Conservation (phyloP, 2,888 invertebrate genomes). For the Labia minor region DNA sequence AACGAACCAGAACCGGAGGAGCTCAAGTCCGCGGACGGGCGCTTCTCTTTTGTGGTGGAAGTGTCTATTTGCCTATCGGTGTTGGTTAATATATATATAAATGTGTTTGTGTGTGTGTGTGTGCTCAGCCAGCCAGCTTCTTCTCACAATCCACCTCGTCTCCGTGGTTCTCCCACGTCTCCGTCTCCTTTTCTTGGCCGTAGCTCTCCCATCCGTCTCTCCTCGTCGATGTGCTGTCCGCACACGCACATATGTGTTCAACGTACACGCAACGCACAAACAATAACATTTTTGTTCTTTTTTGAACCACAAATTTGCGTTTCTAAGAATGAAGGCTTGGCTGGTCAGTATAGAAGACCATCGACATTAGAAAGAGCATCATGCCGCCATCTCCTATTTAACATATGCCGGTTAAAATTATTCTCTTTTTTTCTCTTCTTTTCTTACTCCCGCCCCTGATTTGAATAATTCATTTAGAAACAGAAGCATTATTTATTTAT, state of each 20-base stretch:
- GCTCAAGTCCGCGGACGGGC: neutral
- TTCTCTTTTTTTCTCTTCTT: too few relatives aligned
- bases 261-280: neutral
- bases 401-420: neutral
- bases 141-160: neutral
- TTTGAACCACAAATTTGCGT: constrained; percentile 3
- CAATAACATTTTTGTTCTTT: constrained; percentile 4
- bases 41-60: too few relatives aligned
- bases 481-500: too few relatives aligned
- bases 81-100: too few relatives aligned
- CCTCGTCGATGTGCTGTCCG: neutral
- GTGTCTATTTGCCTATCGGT: too few relatives aligned
- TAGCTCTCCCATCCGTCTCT: neutral
- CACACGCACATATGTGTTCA: neutral
- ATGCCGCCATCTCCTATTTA: neutral
- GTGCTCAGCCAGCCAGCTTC: neutral
- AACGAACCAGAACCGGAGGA: neutral
- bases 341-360: neutral
- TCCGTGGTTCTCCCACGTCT: neutral
- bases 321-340: neutral
- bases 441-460: too few relatives aligned
- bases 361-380: neutral
- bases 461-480: too few relatives aligned
- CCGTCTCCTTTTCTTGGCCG: too few relatives aligned
- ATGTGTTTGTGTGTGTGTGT: neutral